Conservation (phyloP, 2,888 invertebrate species). For the Aquatica leii region DNA sequence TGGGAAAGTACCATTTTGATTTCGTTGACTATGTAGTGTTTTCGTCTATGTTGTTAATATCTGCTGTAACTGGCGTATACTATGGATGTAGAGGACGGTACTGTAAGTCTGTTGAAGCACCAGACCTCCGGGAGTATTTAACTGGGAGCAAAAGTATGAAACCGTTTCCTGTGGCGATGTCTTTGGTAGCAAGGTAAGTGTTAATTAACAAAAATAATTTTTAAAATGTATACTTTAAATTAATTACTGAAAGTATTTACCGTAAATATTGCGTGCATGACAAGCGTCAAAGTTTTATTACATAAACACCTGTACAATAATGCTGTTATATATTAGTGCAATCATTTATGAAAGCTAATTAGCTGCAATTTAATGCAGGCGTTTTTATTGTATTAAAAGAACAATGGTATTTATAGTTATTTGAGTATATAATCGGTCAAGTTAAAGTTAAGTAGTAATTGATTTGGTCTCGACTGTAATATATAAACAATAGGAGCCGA, state of each 20-base stretch:
- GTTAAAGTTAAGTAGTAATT: no score
- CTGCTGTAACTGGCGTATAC: constrained; percentile 81
- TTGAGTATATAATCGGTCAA: neutral
- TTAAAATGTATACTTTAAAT: neutral
- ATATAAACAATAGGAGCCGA: no score
- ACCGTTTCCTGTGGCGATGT: constrained; percentile 86
- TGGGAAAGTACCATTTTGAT: constrained; percentile 49
- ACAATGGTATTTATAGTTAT: neutral
- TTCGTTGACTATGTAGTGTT: constrained; percentile 76
- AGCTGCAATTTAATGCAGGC: no score
- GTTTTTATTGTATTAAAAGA: neutral
- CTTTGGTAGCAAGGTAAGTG: constrained; percentile 80
- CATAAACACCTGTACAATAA: no score
- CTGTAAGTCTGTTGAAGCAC: constrained; percentile 62
- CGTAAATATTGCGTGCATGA: no score
- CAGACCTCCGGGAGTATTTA: constrained; percentile 72
- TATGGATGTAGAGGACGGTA: constrained; percentile 64
- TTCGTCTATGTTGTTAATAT: constrained; percentile 71
- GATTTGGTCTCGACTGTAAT: no score
- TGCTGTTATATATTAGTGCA: no score
- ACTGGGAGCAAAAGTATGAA: constrained; percentile 78
- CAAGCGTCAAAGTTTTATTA: no score
- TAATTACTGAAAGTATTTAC: no score
- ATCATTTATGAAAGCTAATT: no score
- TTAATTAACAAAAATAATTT: no score